A percentile compares a stretch with the other conserved stretches of the same genome.
phyloP scores from a whole-genome alignment of 64 coral and sea anemone species.

The Dendrophyllia cribrosa region DNA sequence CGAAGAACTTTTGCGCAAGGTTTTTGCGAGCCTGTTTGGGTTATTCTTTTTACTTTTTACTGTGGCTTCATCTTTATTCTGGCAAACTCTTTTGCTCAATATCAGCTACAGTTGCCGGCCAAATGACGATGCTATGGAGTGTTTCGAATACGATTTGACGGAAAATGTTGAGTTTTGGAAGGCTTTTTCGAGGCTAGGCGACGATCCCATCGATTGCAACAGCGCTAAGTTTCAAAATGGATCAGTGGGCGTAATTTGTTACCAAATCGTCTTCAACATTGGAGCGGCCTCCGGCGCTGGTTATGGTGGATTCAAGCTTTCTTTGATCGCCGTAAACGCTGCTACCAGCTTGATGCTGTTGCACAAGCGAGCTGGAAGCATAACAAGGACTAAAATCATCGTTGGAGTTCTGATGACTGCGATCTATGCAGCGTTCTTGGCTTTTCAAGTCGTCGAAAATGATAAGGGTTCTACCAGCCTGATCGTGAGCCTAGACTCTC shows the following conservation, averaged over 20 bases:
- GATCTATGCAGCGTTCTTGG: neutral
- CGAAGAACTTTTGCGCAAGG: neutral
- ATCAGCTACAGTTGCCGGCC: neutral
- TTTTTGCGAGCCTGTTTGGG: neutral
- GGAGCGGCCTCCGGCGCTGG: conserved; percentile 3
- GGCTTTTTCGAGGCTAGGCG: neutral
- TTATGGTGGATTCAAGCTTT: conserved; percentile 15
- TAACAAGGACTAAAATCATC: conserved; percentile 7
- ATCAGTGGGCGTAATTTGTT: conserved; percentile 21
- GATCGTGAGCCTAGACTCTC: conserved; percentile 2
- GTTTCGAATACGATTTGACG: conserved; percentile 7
- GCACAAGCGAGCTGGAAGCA: neutral
- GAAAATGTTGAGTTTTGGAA: conserved; percentile 26
- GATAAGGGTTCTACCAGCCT: neutral
- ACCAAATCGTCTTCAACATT: conserved; percentile 32
- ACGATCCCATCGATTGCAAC: conserved; percentile 17
- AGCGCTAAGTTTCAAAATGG: neutral
- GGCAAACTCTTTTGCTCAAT: neutral
- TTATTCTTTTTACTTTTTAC: neutral
- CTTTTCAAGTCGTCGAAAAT: conserved; percentile 12
- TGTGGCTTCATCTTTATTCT: conserved; percentile 3
- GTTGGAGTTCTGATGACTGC: neutral
- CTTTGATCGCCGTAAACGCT: conserved; percentile 20
- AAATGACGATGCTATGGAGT: conserved; percentile 3
- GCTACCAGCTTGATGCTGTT: conserved; percentile 13